These are phyloP conservation scores for Alcedo atthis DNA, from an alignment of 2,797 vertebrate genomes.

Conservation along the genomic window DNA sequence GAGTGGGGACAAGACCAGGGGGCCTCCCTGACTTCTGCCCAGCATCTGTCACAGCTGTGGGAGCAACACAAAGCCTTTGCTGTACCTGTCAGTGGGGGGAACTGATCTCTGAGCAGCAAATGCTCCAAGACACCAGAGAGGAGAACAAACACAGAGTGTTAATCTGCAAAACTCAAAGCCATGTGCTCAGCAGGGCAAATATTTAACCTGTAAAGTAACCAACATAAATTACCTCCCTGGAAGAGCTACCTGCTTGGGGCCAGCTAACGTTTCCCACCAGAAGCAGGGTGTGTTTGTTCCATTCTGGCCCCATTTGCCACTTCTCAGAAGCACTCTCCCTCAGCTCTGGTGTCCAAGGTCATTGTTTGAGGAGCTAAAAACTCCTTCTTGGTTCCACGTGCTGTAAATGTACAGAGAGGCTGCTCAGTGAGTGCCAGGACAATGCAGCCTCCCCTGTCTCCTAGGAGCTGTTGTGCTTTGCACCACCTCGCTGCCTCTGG, in stretches of 20 bases:
- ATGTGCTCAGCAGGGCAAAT: background rate
- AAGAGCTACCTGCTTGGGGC: background rate
- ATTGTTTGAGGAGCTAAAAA: background rate
- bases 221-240: background rate
- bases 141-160: background rate
- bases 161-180: background rate
- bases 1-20: background rate
- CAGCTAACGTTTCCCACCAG: background rate
- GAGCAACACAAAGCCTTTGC: background rate
- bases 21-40: background rate
- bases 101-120: background rate
- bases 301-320: background rate
- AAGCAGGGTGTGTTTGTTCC: background rate
- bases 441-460: background rate
- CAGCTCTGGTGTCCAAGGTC: background rate
- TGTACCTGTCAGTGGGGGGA: background rate
- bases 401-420: accelerated
- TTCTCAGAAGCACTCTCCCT: background rate
- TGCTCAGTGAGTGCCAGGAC: background rate
- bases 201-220: background rate
- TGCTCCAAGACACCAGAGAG: background rate
- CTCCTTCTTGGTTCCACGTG: background rate
- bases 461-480: background rate
- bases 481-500: background rate
- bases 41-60: background rate